A percentile compares a stretch with the other conserved stretches of the same genome.
phyloP scores from a whole-genome alignment of 2,888 invertebrate species.

The Lochmaea crataegi region DNA sequence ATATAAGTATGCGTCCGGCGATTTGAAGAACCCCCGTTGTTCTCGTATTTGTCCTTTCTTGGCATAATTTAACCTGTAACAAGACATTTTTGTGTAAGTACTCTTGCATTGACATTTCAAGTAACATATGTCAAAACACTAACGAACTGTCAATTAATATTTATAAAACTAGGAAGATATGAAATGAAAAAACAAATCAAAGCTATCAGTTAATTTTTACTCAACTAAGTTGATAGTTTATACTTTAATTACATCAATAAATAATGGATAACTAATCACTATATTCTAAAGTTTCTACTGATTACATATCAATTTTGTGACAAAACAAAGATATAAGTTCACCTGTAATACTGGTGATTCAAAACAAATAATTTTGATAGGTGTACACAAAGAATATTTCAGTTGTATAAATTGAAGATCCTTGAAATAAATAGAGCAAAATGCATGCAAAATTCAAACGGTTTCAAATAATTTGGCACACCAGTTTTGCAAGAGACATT shows the following conservation, averaged over 20 bases:
- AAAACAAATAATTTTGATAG: constrained; percentile 5
- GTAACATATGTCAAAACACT: neutral
- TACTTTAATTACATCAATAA: neutral
- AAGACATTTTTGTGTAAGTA: constrained; percentile 26
- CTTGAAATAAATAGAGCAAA: constrained; percentile 25
- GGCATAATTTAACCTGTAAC: constrained; percentile 66
- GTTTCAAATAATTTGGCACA: constrained; percentile 26
- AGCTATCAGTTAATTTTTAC: neutral
- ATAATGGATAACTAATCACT: neutral
- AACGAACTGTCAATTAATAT: no score
- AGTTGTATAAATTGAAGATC: constrained; percentile 6
- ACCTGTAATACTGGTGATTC: neutral
- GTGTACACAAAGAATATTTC: constrained; percentile 22
- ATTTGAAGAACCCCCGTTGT: constrained; percentile 57
- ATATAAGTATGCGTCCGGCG: constrained; percentile 90
- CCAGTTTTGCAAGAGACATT: constrained; percentile 39
- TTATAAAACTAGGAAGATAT: no score
- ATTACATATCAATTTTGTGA: neutral
- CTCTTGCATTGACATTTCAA: constrained; percentile 19
- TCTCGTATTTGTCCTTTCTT: constrained; percentile 88
- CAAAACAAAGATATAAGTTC: neutral
- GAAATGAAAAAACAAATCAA: neutral
- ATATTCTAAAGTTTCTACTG: neutral
- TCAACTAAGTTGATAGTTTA: neutral
- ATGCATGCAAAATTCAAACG: constrained; percentile 15